Evolutionary conservation across 1,140 invertebrate species (phyloP), one percentile per base, ranked within the genome.

Genomic region (Sipha flava): DNA sequence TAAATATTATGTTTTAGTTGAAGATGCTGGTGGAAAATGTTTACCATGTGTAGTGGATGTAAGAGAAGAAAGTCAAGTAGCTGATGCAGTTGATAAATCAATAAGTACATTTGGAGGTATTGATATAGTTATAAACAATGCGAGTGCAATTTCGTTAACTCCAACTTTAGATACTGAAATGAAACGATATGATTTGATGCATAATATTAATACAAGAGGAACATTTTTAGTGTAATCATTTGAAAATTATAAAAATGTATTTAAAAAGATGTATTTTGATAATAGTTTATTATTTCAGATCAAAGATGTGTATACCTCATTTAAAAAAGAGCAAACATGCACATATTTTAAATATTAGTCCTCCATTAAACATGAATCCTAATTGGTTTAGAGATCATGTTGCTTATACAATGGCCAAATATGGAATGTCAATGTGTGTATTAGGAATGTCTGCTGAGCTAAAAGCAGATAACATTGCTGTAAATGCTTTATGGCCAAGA

Each of bases 401-500:
- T 68, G 96, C 96, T 1, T 99, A 99, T 85, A 98, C 97, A 0
- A 98, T 99, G 90, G 94, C 97, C 1, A 99, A 99, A 84, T 99
- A 97, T 85, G 97, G 97, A 23, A 99, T 99, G 98, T 98, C 95
- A 0, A 95, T 99, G 95, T 98, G 96, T 87, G 95, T 95, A 1
- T 87, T 99, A 16, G 97, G 98, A 49, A 98, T 98, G 95, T 88
- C 95, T 52, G 94, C 94, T 82, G 98, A 99, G 87, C 94, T 98
- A 81, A 91, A 89, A 83, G 85, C 88, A 10, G 88, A 92, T 79
- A 91, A 92, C 68, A 93, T 99, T 82, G 96, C 92, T 52, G 96
- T 99, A 0, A 99, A 99, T 88, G 95, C 97, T 4, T 87, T 99
- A 0, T 99, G 98, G 98, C 97, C 97, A 1, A 91, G 89, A 85